Evolutionary conservation across 2,797 vertebrate species (phyloP), one percentile per base, ranked within the genome.

Genomic region (Galaxias olidus): DNA sequence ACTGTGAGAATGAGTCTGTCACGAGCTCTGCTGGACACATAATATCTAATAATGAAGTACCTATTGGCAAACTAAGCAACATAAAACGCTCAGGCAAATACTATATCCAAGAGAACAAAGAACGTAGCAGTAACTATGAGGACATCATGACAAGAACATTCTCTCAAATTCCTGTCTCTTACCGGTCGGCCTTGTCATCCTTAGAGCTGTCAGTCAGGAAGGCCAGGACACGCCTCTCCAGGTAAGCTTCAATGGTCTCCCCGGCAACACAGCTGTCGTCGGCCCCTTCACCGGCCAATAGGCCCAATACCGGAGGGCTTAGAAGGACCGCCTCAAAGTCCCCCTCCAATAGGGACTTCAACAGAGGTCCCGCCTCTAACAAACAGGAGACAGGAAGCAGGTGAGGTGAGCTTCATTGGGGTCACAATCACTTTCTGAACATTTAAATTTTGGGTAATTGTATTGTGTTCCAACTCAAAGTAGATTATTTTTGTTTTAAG

Each of bases 261-360:
- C 90, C 93, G 30, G 30, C 30, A 30, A 30, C 30, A 6, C 30
- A 30, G 30, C 30, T 30, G 0, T 61, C 46, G 8, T 44, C 19
- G 59, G 59, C 77, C 63, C 15, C 65, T 59, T 77, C 71, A 19
- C 80, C 84, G 3, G 59, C 74, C 55, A 99, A 92, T 80, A 98
- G 71, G 45, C 86, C 86, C 53, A 72, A 81, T 68, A 94, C 84
- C 44, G 73, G 59, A 19, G 89, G 82, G 74, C 87, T 94, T 66
- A 90, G 87, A 74, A 99, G 87, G 45, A 98, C 83, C 0, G 84
- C 87, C 65, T 94, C 77, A 0, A 92, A 97, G 58, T 91, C 91
- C 0, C 94, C 96, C 54, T 93, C 88, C 72, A 96, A 80, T 60
- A 98, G 73, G 54, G 87, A 73, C 2, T 92, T 89, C 71, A 98